Conservation (phyloP, 2,888 invertebrate species). For the Dolichopus griseipennis region DNA sequence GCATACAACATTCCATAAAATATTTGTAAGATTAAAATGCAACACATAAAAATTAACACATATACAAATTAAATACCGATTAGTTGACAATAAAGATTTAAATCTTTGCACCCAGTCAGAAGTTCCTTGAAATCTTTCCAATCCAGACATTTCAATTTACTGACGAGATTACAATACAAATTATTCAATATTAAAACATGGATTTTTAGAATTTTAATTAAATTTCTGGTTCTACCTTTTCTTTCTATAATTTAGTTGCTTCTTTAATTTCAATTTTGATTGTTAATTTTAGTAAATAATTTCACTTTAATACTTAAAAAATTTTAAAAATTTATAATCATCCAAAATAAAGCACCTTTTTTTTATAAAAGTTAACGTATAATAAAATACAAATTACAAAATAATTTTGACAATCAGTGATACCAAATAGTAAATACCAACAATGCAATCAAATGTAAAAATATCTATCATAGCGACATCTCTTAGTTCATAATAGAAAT, state of each 20-base stretch:
- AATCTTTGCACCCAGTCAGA: conserved; percentile 35
- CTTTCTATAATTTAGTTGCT: no score
- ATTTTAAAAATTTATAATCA: background rate
- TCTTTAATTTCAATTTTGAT: no score
- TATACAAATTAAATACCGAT: conserved; percentile 31
- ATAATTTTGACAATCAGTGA: background rate
- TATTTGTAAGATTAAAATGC: no score
- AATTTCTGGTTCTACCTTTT: background rate
- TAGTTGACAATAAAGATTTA: conserved; percentile 31
- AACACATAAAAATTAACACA: background rate
- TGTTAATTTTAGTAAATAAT: no score
- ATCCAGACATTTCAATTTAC: conserved; percentile 29
- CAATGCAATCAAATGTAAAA: no score
- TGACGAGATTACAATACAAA: background rate
- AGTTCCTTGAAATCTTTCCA: conserved; percentile 36
- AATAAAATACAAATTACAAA: background rate
- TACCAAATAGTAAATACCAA: no score
- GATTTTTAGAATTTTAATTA: background rate
- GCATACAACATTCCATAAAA: no score
- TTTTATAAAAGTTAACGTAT: background rate
- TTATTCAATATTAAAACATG: background rate
- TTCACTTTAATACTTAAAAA: no score
- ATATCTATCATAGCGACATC: no score
- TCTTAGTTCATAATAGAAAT: no score
- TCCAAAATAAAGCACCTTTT: background rate